These are phyloP conservation scores for Diachasmimorpha longicaudata DNA, from an alignment of 1,140 invertebrate species.

Conservation along the genomic window DNA sequence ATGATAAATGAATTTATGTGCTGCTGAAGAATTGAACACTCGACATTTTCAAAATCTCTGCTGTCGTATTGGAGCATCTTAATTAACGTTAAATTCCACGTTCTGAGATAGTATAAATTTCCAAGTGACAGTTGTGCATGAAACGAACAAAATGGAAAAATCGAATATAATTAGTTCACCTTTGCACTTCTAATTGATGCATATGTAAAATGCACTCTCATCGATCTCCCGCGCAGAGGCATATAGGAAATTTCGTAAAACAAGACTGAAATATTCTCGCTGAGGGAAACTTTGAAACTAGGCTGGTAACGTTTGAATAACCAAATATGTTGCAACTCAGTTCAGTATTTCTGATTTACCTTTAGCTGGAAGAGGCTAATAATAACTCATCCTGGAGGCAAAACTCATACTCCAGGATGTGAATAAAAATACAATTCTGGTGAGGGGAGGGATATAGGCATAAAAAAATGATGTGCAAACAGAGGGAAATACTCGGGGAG, in stretches of 20 bases:
- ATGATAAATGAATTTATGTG: too few species aligned
- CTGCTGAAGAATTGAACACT: too few species aligned
- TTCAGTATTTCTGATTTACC: background rate
- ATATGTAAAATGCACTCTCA: too few species aligned
- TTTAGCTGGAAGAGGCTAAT: background rate
- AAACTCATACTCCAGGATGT: background rate
- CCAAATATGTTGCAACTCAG: background rate
- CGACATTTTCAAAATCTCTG: too few species aligned
- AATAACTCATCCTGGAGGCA: background rate
- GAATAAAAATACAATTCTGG: background rate
- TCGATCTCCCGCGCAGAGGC: too few species aligned
- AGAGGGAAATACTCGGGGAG: background rate
- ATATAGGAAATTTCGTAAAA: background rate
- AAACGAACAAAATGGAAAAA: background rate
- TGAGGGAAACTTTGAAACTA: background rate
- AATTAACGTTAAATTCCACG: too few species aligned
- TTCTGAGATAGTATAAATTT: too few species aligned
- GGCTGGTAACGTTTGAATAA: background rate
- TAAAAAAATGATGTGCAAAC: constrained; percentile 17
- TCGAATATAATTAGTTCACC: too few species aligned
- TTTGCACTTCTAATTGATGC: too few species aligned
- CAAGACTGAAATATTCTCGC: background rate
- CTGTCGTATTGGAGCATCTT: too few species aligned
- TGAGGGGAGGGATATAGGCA: background rate
- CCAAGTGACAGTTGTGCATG: too few species aligned